Conservation (phyloP, 2,797 vertebrate species). For the Paramormyrops hopkinsi region DNA sequence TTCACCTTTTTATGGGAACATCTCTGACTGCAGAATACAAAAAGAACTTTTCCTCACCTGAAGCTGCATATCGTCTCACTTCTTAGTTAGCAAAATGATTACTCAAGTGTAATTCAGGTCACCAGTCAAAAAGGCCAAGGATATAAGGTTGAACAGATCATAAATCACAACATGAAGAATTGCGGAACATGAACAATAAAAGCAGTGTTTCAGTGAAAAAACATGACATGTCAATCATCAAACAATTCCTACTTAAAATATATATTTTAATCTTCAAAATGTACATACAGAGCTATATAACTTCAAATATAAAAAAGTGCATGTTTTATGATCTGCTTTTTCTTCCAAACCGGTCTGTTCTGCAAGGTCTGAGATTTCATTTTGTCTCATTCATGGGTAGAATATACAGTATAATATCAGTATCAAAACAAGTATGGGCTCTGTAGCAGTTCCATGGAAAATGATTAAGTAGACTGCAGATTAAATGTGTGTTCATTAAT, state of each 20-base stretch:
- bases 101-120: background rate
- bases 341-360: background rate
- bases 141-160: background rate
- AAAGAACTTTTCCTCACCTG: background rate
- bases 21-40: background rate
- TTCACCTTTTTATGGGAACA: background rate
- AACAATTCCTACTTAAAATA: background rate
- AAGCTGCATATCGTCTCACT: background rate
- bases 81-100: conserved; percentile 7
- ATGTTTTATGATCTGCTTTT: background rate
- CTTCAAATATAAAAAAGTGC: background rate
- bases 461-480: background rate
- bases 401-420: background rate
- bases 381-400: background rate
- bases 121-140: background rate
- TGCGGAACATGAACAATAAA: background rate
- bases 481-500: background rate
- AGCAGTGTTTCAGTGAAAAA: background rate
- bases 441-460: background rate
- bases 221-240: background rate
- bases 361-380: background rate
- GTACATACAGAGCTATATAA: background rate
- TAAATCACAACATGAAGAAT: background rate
- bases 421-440: background rate
- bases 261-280: background rate